Percentiles rank a stretch among this genome's conserved stretches.
Conservation (phyloP, 2,113 vertebrate species). For the Polypterus senegalus region DNA sequence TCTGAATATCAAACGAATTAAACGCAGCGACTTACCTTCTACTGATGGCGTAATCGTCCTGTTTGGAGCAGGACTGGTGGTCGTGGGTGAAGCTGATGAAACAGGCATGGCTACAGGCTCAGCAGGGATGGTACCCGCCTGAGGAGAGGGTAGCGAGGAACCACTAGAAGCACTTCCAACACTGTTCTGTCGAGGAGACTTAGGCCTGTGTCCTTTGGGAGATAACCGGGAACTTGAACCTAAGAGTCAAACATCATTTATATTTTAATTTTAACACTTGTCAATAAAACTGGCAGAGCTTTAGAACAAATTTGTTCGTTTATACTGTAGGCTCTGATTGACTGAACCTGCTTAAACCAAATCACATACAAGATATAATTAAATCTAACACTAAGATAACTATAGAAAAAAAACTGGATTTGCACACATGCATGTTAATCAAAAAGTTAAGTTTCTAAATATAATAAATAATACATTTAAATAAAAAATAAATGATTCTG, state of each 20-base stretch:
- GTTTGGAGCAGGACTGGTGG: slow-evolving; percentile 78
- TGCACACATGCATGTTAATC: too few species aligned
- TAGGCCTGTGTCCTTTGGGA: slow-evolving; percentile 80
- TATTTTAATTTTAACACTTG: not conserved
- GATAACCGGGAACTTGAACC: slow-evolving; percentile 45
- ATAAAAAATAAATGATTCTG: too few species aligned
- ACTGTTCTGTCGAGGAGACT: slow-evolving; percentile 84
- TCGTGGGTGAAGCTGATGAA: slow-evolving; percentile 72
- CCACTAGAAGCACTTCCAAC: slow-evolving; percentile 56
- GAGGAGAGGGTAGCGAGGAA: slow-evolving; percentile 67
- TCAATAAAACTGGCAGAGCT: not conserved
- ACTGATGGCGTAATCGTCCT: slow-evolving; percentile 67
- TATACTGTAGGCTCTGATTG: too few species aligned
- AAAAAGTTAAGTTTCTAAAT: too few species aligned
- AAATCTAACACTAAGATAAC: too few species aligned
- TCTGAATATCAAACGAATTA: not conserved
- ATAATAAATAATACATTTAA: too few species aligned
- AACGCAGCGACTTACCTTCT: slow-evolving; percentile 54
- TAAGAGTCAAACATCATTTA: slow-evolving; percentile 27
- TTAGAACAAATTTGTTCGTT: not conserved
- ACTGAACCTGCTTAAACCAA: too few species aligned
- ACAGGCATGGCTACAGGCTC: slow-evolving; percentile 64
- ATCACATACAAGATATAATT: too few species aligned
- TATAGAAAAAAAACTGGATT: too few species aligned
- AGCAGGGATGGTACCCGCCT: slow-evolving; percentile 64